Evolutionary conservation across 2,113 vertebrate genomes (phyloP), one percentile per base, ranked within the genome.

Genomic region (Salvator merianae): DNA sequence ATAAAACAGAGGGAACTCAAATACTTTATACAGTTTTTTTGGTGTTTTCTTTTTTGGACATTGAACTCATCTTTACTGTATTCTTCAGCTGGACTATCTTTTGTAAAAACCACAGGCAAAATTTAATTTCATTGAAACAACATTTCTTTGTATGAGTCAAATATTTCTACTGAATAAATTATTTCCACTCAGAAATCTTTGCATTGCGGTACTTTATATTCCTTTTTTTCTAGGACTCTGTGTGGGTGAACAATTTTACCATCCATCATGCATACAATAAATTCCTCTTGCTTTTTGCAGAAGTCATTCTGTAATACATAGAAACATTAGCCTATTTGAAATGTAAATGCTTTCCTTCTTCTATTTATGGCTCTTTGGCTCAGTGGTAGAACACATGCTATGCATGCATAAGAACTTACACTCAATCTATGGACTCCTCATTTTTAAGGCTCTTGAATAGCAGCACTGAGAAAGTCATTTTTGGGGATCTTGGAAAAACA

Each of bases 261-360:
- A 77, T 77, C 75, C 75, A 77, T 77, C 75, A 77, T 63, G 63
- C 24, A 65, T 28, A 63, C 55, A 78, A 78, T 63, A 40, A 38
- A 78, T 63, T 78, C 14, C 55, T 65, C 34, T 78, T 77, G 32
- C 53, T 62, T 40, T 78, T 40, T 78, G 55, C 26, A 77, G 16
- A 77, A 55, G 53, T 59, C 34, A 62, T 62, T 77, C 32, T 77
- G 10, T 78, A 63, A 63, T 40, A 59, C 24, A 78, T 38, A 63
- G 77, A 63, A 78, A 40, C 55, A 78, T 78, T 78, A 63, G 55
- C 13, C 24, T 63, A 28, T 78, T 78, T 78, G 34, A 78, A 78
- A 65, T 40, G 34, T 63, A 78, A 78, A 63, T 78, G 77, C 55
- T 18, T 40, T 38, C 34, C 28, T 36, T 65, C 40, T 71, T 71